These are phyloP conservation scores for Anguilla megastoma DNA, from an alignment of 2,797 vertebrate genomes.

Conservation along the genomic window DNA sequence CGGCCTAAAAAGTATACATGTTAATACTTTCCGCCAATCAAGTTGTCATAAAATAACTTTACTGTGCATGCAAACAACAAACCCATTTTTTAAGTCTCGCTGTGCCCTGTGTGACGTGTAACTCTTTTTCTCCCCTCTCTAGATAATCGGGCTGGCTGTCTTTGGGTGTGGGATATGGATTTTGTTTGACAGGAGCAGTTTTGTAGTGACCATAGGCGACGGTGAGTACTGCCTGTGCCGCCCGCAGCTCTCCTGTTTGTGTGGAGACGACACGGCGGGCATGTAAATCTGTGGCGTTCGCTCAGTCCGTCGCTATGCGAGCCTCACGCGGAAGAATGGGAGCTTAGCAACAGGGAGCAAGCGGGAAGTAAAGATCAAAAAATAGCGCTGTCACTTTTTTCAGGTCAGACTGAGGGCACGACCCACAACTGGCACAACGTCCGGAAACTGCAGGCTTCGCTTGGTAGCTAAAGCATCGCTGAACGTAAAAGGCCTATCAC, in stretches of 20 bases:
- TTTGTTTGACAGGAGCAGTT: constrained; percentile 39
- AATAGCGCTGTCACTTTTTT: background rate
- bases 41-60: background rate
- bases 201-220: constrained; percentile 30
- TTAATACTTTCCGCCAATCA: background rate
- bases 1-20: background rate
- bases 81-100: background rate
- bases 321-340: background rate
- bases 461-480: no score
- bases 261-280: background rate
- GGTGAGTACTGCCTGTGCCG: constrained; percentile 29
- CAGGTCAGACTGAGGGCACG: background rate
- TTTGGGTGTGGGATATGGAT: constrained; percentile 43
- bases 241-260: background rate
- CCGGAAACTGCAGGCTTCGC: no score
- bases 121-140: background rate
- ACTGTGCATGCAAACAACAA: background rate
- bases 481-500: no score
- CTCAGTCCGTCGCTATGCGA: background rate
- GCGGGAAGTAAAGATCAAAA: background rate
- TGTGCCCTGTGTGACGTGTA: background rate
- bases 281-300: background rate
- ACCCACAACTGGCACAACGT: background rate
- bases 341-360: background rate
- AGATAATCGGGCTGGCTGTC: constrained; percentile 39